phyloP scores from a whole-genome alignment of 1,140 invertebrate genomes.

The Wasmannia auropunctata region DNA sequence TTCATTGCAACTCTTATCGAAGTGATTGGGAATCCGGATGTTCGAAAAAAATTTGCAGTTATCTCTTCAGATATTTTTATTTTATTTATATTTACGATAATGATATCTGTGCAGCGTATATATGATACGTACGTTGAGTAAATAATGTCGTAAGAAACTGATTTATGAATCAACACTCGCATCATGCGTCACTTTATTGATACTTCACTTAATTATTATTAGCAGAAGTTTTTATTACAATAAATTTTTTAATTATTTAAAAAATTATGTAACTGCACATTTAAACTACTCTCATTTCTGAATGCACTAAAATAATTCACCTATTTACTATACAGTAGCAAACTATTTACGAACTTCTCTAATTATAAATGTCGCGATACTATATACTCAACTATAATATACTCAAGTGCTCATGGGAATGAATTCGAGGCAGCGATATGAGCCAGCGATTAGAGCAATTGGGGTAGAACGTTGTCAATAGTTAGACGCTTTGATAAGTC shows the following conservation, averaged over 20 bases:
- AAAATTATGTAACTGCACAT: background rate
- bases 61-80: background rate
- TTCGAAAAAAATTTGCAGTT: slow-evolving; percentile 12
- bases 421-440: slow-evolving; percentile 16
- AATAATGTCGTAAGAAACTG: background rate
- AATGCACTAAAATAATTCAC: background rate
- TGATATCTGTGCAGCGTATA: background rate
- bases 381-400: no score
- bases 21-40: background rate
- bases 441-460: slow-evolving; percentile 26
- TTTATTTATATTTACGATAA: background rate
- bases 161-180: background rate
- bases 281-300: background rate
- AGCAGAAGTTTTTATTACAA: background rate
- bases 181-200: background rate
- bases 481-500: slow-evolving; percentile 23
- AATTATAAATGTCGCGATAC: background rate
- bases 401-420: background rate
- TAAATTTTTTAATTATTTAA: background rate
- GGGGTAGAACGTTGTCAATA: slow-evolving; percentile 35
- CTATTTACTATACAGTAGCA: background rate
- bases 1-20: background rate
- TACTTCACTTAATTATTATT: background rate
- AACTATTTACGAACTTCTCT: background rate
- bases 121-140: background rate